Percentiles rank a stretch among this genome's conserved stretches.
Conservation (phyloP, 2,888 invertebrate species). For the Euzophera pinguis region DNA sequence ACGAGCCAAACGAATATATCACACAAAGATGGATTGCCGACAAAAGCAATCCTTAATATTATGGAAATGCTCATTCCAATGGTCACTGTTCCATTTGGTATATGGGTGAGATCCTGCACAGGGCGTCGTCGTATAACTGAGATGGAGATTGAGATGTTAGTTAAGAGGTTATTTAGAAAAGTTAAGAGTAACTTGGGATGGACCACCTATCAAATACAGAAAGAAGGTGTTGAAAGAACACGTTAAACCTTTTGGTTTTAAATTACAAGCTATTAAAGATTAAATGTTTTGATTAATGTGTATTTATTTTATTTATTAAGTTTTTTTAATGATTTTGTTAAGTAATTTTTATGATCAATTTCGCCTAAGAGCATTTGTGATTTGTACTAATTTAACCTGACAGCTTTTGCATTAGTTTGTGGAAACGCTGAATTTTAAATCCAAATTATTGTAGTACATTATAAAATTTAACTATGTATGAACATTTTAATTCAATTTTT, state of each 20-base stretch:
- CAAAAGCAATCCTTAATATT: conserved; percentile 58
- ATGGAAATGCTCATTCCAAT: conserved; percentile 80
- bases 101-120: conserved; percentile 83
- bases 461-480: no score
- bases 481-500: no score
- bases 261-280: conserved; percentile 34
- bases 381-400: no score
- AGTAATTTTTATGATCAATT: no score
- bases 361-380: no score
- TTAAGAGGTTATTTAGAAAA: conserved; percentile 53
- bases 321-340: no score
- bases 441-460: no score
- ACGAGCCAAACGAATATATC: conserved; percentile 73
- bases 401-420: no score
- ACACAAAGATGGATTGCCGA: conserved; percentile 85
- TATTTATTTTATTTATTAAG: no score
- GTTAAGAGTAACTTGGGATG: conserved; percentile 57
- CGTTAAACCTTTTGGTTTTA: conserved; percentile 51
- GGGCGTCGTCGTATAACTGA: conserved; percentile 87
- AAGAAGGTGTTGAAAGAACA: conserved; percentile 50
- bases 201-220: conserved; percentile 50
- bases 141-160: conserved; percentile 81
- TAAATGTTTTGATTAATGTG: not conserved
- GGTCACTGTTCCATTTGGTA: conserved; percentile 83
- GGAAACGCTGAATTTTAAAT: no score